These are phyloP conservation scores for Dyspetes luteomarginatus DNA, from an alignment of 2,888 invertebrate genomes.

Conservation along the genomic window DNA sequence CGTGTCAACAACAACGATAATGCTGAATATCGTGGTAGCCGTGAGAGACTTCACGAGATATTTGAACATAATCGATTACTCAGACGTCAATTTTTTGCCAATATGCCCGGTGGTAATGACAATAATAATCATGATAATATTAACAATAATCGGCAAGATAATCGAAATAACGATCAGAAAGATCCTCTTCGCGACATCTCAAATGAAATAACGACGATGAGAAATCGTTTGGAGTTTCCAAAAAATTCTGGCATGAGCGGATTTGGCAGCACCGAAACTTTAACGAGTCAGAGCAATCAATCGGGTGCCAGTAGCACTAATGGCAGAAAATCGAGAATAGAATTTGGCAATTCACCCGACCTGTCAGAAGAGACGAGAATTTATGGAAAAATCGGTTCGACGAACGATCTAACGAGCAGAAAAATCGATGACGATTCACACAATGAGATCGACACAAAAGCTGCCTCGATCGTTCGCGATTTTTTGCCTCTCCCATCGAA, in stretches of 20 bases:
- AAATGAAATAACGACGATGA: conserved; percentile 43
- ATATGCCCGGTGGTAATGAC: conserved; percentile 60
- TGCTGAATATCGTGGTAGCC: conserved; percentile 72
- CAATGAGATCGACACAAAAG: background rate
- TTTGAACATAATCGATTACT: conserved; percentile 80
- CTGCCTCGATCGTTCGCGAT: conserved; percentile 19
- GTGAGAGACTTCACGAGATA: conserved; percentile 80
- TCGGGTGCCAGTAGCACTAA: conserved; percentile 78
- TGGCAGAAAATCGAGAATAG: conserved; percentile 76
- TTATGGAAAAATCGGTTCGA: conserved; percentile 37
- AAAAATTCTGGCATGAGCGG: conserved; percentile 65
- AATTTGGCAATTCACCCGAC: conserved; percentile 75
- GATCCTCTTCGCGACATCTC: conserved; percentile 37
- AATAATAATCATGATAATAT: background rate
- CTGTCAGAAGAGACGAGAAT: conserved; percentile 45
- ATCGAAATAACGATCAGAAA: background rate
- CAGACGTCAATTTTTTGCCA: conserved; percentile 78
- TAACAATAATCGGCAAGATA: background rate
- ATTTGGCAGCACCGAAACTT: conserved; percentile 81
- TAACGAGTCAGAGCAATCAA: conserved; percentile 81
- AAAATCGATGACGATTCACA: conserved; percentile 25
- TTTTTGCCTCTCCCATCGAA: conserved; percentile 52
- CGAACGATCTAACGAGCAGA: background rate
- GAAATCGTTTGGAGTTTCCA: conserved; percentile 46
- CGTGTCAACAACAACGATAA: conserved; percentile 23